Conservation (phyloP, 2,113 vertebrate genomes). For the Actinemys pallida region DNA sequence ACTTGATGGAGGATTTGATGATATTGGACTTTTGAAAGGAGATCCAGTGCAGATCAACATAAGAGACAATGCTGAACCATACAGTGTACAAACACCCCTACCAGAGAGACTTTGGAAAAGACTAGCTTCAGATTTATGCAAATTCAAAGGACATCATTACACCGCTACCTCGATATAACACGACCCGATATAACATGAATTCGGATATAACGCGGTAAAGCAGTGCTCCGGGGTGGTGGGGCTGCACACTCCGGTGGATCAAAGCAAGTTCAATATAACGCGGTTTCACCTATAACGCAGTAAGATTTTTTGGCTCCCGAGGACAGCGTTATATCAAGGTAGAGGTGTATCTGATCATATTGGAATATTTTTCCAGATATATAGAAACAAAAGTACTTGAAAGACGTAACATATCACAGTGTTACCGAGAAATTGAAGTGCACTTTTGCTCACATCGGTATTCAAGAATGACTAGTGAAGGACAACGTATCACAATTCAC, state of each 20-base stretch:
- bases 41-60: not conserved
- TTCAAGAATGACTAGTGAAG: not conserved
- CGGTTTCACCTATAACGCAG: too few species aligned
- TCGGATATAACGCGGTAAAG: too few species aligned
- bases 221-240: too few species aligned
- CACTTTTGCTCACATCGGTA: not conserved
- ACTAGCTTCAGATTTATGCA: not conserved
- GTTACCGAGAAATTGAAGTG: too few species aligned
- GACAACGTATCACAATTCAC: not conserved
- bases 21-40: not conserved
- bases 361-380: not conserved
- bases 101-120: not conserved
- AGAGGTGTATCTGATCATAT: not conserved
- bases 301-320: too few species aligned
- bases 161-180: too few species aligned
- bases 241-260: too few species aligned
- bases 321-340: too few species aligned
- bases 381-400: not conserved
- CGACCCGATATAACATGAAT: too few species aligned
- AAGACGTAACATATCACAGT: not conserved
- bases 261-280: too few species aligned
- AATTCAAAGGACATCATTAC: not conserved
- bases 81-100: not conserved
- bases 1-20: not conserved
- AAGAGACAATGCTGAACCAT: not conserved